Percentiles rank a stretch among this genome's conserved stretches.
Conservation (phyloP, 2,888 invertebrate genomes). For the Corythucha ciliata region DNA sequence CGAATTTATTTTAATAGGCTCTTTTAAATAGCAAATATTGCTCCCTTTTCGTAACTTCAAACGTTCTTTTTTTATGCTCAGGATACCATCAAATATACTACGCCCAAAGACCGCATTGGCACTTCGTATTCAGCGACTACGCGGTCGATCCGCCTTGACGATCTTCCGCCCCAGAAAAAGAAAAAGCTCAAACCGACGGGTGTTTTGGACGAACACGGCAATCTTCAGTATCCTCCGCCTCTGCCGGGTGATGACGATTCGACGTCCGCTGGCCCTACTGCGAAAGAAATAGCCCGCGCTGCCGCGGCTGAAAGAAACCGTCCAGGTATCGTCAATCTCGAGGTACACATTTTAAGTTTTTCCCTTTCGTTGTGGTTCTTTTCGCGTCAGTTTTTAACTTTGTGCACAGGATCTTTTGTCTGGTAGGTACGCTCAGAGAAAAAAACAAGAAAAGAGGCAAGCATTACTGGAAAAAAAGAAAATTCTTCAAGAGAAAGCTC, state of each 20-base stretch:
- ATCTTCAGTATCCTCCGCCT: conserved; percentile 51
- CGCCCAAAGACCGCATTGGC: conserved; percentile 61
- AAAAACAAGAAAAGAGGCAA: conserved; percentile 36
- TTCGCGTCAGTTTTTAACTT: background rate
- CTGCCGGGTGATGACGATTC: conserved; percentile 36
- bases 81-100: conserved; percentile 49
- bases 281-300: conserved; percentile 40
- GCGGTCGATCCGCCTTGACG: conserved; percentile 40
- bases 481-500: conserved; percentile 34
- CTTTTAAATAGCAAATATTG: no score
- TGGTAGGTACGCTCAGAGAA: conserved; percentile 46
- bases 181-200: conserved; percentile 25
- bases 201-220: conserved; percentile 46
- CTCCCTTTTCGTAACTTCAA: background rate
- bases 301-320: conserved; percentile 39
- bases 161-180: conserved; percentile 29
- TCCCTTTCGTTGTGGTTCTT: conserved; percentile 8
- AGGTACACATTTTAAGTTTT: conserved; percentile 25
- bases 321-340: conserved; percentile 42
- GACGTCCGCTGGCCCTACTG: conserved; percentile 36
- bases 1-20: no score
- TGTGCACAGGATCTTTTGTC: conserved; percentile 48
- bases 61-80: conserved; percentile 23
- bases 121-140: conserved; percentile 50
- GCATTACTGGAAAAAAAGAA: conserved; percentile 34